Evolutionary conservation across 2,797 vertebrate genomes (phyloP).

Genomic region (Ctenopoma kingsleyae): DNA sequence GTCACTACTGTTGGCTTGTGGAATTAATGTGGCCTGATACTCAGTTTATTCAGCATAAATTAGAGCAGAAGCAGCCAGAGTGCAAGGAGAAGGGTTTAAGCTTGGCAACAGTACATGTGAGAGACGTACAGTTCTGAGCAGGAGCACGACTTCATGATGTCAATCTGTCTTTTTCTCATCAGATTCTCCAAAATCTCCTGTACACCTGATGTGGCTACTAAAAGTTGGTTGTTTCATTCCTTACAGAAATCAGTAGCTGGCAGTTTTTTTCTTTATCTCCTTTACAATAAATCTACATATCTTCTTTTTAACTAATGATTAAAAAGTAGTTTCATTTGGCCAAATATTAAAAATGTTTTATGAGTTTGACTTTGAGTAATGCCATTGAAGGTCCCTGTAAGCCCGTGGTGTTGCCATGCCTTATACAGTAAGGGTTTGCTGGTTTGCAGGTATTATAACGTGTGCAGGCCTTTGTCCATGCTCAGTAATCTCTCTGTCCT

Average conservation of each 20-base stretch:
- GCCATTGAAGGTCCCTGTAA: neutral
- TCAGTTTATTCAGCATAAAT: no score
- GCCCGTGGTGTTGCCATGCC: neutral
- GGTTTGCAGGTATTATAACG: neutral
- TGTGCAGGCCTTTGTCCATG: constrained; percentile 12
- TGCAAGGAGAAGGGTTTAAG: no score
- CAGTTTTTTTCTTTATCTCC: no score
- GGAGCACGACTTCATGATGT: neutral
- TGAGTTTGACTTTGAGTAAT: constrained; percentile 7
- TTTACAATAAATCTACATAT: neutral
- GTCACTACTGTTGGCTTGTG: no score
- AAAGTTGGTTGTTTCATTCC: constrained; percentile 8
- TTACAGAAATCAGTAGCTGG: constrained; percentile 17
- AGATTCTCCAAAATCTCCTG: neutral
- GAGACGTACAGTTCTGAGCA: no score
- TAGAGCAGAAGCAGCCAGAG: no score
- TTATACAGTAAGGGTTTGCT: no score
- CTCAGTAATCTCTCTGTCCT: constrained; percentile 20
- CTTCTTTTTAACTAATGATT: neutral
- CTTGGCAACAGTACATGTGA: no score
- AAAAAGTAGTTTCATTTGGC: neutral
- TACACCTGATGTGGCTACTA: neutral
- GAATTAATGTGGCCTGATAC: no score
- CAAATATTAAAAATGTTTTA: constrained; percentile 3
- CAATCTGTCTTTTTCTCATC: constrained; percentile 4